Evolutionary conservation across 30 jellyfish, hydroid and myxozoan genomes (phyloP), one percentile per base, ranked within the genome.

Genomic region (Hydra vulgaris): DNA sequence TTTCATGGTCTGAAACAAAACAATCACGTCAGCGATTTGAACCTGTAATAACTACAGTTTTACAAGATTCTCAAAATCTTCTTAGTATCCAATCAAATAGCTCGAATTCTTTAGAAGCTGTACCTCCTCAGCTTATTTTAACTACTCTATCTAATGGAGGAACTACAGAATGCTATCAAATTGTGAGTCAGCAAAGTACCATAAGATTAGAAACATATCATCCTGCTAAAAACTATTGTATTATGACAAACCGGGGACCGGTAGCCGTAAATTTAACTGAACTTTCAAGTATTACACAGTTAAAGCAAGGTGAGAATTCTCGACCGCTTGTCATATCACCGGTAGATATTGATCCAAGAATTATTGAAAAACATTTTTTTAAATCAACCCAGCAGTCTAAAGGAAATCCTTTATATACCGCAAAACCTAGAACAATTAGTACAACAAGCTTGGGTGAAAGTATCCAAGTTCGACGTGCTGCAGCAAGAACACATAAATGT

Each of bases 81-180:
- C 73, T 90, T 71, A 70, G 77, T 53, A 86, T 90, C n/a, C 94
- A 90, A 21, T 74, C 97, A 1, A 80, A 73, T 12, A 86, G 78
- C 77, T 81, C 94, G 73, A 72, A 78, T 68, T 88, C 92, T 76
- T 83, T 85, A 40, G 95, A 92, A 23, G 87, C 98, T 54, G 95
- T 87, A 88, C 98, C 96, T 56, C 98, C 98, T 56, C 98, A 92
- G 77, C 83, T 88, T 27, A 92, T 92, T 24, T 82, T 92, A 20
- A 78, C 93, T 21, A 91, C 97, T 7, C 88, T 86, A 15, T 23
- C 79, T 23, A 84, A 87, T 27, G 70, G 78, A 17, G 91, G 89
- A 25, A 89, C 95, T 18, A 78, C 83, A 27, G 96, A 92, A 40
- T 76, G 95, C 75, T 92, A 92, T 82, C 98, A 92, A 23, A 66